A percentile compares a stretch with the other conserved stretches of the same genome.
phyloP scores from a whole-genome alignment of 2,888 invertebrate genomes.

The Laothoe populi region DNA sequence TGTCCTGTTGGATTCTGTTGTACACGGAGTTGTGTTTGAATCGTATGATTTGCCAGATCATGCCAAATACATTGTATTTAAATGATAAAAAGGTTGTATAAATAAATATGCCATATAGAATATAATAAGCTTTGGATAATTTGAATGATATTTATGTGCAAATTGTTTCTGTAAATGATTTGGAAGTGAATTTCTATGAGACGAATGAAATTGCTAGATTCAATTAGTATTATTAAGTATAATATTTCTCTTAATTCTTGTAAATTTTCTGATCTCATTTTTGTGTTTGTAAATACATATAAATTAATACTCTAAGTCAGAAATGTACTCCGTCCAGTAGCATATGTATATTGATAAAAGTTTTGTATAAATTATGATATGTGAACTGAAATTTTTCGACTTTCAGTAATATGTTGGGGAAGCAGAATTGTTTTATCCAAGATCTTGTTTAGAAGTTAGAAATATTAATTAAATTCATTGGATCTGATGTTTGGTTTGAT shows the following conservation, averaged over 20 bases:
- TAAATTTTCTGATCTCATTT: slow-evolving; percentile 81
- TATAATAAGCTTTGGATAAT: slow-evolving; percentile 3
- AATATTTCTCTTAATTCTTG: slow-evolving; percentile 58
- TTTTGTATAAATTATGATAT: neutral
- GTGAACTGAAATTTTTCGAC: slow-evolving; percentile 11
- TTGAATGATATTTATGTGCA: neutral
- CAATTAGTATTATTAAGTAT: slow-evolving; percentile 57
- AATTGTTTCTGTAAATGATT: neutral
- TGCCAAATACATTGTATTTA: slow-evolving; percentile 14
- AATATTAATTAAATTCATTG: slow-evolving; percentile 47
- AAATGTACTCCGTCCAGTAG: slow-evolving; percentile 35
- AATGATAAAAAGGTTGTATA: slow-evolving; percentile 14
- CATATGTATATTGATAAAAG: slow-evolving; percentile 18
- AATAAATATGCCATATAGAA: slow-evolving; percentile 24
- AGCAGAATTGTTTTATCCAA: slow-evolving; percentile 40
- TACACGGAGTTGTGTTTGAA: neutral
- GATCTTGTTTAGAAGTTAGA: slow-evolving; percentile 45
- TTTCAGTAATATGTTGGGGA: neutral
- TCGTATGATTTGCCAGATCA: slow-evolving; percentile 11
- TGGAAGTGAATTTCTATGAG: neutral
- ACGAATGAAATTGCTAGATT: slow-evolving; percentile 28
- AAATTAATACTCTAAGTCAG: slow-evolving; percentile 43
- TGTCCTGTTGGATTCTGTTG: neutral
- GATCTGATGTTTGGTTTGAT: slow-evolving; percentile 31
- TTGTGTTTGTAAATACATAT: slow-evolving; percentile 65